phyloP scores from a whole-genome alignment of 2,797 vertebrate genomes.

The Cyprinodon diabolis region DNA sequence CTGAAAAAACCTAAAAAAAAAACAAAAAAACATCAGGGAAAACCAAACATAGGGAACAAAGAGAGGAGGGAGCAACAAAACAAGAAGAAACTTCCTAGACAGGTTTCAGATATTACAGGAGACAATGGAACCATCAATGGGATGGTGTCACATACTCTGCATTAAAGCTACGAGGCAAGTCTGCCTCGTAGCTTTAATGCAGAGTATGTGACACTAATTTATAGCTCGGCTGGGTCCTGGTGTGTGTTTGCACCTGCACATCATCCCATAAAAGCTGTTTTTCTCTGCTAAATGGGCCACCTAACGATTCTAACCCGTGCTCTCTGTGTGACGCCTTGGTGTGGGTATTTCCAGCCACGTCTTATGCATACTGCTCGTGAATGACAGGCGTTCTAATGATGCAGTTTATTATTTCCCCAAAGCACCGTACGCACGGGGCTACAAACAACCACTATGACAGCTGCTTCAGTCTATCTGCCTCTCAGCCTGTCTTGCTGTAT shows the following conservation, averaged over 20 bases:
- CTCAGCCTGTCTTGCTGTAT: constrained; percentile 71
- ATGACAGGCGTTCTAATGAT: constrained; percentile 81
- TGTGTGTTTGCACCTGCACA: constrained; percentile 45
- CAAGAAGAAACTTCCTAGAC: too few relatives aligned
- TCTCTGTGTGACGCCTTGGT: constrained; percentile 34
- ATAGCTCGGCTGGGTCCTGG: constrained; percentile 27
- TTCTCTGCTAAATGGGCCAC: constrained; percentile 54
- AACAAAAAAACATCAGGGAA: too few relatives aligned
- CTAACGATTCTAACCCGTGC: constrained; percentile 67
- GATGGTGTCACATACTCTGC: too few relatives aligned
- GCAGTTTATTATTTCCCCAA: constrained; percentile 80
- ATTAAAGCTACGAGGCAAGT: too few relatives aligned
- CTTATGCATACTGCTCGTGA: constrained; percentile 68
- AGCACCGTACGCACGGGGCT: constrained; percentile 66
- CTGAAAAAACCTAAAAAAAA: too few relatives aligned
- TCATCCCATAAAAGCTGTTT: constrained; percentile 46
- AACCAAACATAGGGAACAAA: too few relatives aligned
- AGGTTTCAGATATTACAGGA: too few relatives aligned
- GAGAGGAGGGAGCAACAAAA: too few relatives aligned
- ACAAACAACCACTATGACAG: constrained; percentile 81
- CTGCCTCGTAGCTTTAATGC: neutral
- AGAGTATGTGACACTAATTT: constrained; percentile 35
- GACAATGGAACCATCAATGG: too few relatives aligned
- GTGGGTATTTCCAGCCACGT: constrained; percentile 59
- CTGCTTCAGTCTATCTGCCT: constrained; percentile 74